Evolutionary conservation across 2,113 vertebrate species (phyloP), one percentile per base, ranked within the genome.

Genomic region (Philantomba maxwellii): DNA sequence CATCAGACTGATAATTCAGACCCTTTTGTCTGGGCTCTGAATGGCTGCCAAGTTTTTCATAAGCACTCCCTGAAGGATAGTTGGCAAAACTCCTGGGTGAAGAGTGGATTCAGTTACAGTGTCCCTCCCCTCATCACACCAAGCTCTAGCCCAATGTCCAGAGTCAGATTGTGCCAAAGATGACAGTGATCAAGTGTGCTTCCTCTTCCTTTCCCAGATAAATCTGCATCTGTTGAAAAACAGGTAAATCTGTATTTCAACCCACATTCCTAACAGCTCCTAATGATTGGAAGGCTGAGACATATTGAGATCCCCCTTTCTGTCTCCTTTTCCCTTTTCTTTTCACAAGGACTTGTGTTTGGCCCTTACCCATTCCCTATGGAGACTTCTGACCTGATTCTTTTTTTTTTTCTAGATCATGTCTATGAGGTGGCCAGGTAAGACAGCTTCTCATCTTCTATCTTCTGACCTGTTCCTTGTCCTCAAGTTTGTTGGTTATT

Each of bases 381-480:
- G 53, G 73, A 96, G 77, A 96, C 23, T 95, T 96, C 82, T 98
- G 25, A 97, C 55, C 4, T 66, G 33, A 80, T 89, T 94, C 26
- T 28, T 95, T 62, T 60, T 30, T 11, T 57, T 49, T 96, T 97
- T n/a, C 78, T 95, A 97, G 93, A 91, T 36, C 64, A 84, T 55
- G 47, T 77, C 73, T 96, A 57, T 92, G 96, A 97, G 66, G 78
- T 95, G 10, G 47, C 28, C 87, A 97, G 96, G 97, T 96, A 97
- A 98, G 95, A 83, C 26, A 75, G 2, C 11, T 8, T 94, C 70
- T 97, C 49, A 5, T 96, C 80, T 91, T 91, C 25, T 28, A 83
- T 90, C 5, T 86, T 95, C 55, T 84, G 33, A 91, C 26, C 33
- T 5, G 4, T 91, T 89, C 39, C 12, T 7, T 64, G 5, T 30